These are phyloP conservation scores for Meda fulgida DNA, from an alignment of 2,797 vertebrate genomes.

Conservation along the genomic window DNA sequence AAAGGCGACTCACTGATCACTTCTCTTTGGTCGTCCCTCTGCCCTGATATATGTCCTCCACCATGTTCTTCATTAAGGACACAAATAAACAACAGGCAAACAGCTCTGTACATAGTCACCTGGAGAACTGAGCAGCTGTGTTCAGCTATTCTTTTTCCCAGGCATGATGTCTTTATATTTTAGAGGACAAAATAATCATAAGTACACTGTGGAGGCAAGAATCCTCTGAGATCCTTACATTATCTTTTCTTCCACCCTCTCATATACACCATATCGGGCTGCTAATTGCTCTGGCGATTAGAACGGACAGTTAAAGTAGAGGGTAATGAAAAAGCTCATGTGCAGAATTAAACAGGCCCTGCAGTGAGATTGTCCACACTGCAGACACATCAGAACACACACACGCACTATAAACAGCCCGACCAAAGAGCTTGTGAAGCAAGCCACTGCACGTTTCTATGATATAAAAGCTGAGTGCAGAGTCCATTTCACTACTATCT, in stretches of 20 bases:
- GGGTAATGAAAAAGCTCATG: slow-evolving; percentile 49
- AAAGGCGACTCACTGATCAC: slow-evolving; percentile 39
- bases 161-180: slow-evolving; percentile 35
- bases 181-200: slow-evolving; percentile 44
- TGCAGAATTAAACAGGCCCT: slow-evolving; percentile 46
- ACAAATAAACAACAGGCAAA: slow-evolving; percentile 15
- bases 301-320: slow-evolving; percentile 48
- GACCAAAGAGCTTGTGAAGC: slow-evolving; percentile 20
- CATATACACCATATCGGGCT: slow-evolving; percentile 43
- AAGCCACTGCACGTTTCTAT: slow-evolving; percentile 13
- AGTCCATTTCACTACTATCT: slow-evolving; percentile 15
- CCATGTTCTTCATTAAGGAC: slow-evolving; percentile 10
- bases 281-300: slow-evolving; percentile 48
- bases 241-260: slow-evolving; percentile 35
- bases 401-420: slow-evolving; percentile 36
- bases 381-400: slow-evolving; percentile 54
- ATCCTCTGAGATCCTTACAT: slow-evolving; percentile 38
- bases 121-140: slow-evolving; percentile 22
- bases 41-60: slow-evolving; percentile 25
- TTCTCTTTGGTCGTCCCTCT: slow-evolving; percentile 26
- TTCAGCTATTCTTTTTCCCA: slow-evolving; percentile 10
- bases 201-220: slow-evolving; percentile 22
- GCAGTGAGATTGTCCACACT: slow-evolving; percentile 31
- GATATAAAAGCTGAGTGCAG: not conserved
- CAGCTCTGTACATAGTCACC: not conserved